Evolutionary conservation across 1,140 invertebrate genomes (phyloP), one percentile per base, ranked within the genome.

Genomic region (Agraylea sexmaculata): DNA sequence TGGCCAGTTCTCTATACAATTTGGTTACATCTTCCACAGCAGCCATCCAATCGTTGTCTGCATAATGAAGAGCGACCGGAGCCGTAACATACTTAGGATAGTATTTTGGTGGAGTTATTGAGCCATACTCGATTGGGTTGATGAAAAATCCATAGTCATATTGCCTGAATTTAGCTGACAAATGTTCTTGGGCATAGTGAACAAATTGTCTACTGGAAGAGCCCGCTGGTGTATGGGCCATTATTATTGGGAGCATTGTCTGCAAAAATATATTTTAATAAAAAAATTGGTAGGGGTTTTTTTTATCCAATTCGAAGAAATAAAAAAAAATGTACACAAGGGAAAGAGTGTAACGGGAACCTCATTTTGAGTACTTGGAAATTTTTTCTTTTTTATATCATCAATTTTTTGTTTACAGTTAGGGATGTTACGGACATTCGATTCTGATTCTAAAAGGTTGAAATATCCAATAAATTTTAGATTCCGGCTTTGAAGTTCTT

Each of bases 161-260:
- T 47, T 77, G 70, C 27, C 67, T 60, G 50, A 80, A 81, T 19
- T 70, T 55, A 2, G 68, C 70, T 30, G 66, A 71, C 18, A 62
- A 62, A 33, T 82, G 70, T 7, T 76, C 66, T 62, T 88, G 84
- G 1, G 68, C 75, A 50, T 77, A 87, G 54, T 89, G 84, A 4
- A 82, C 62, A 7, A 92, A 53, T 51, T 87, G 87, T 52, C 77
- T 75, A 0, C 77, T 73, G 0, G 87, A 84, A 1, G 86, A 72
- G 4, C 88, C 88, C 1, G 86, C 83, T 3, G 91, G 91, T 3
- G 75, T 76, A 56, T 94, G 83, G 8, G 75, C 73, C 2, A 84
- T 57, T 51, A 88, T 82, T 0, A 83, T 71, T 0, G 83, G 79
- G 0, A 88, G 43, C 53, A 80, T 65, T 18, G 77, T 78, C 78